A percentile compares a stretch with the other conserved stretches of the same genome.
Conservation (phyloP, 2,888 invertebrate genomes). For the Aromia moschata region DNA sequence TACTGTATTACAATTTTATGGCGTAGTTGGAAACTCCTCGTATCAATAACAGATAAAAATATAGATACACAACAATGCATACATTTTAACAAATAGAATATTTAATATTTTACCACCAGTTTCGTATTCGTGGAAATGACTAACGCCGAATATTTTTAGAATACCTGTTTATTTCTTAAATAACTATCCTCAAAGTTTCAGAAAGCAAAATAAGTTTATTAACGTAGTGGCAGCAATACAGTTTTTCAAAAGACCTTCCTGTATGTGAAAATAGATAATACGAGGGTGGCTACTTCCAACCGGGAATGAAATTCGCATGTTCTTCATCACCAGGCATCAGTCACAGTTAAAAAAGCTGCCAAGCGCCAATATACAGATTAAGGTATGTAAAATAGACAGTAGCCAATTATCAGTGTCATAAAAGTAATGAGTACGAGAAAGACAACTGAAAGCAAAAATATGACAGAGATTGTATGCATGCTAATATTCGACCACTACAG, state of each 20-base stretch:
- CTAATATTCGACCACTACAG: too few species aligned
- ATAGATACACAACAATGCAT: not conserved
- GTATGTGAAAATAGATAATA: slow-evolving; percentile 19
- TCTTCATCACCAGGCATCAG: slow-evolving; percentile 4
- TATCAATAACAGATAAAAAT: too few species aligned
- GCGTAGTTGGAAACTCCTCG: too few species aligned
- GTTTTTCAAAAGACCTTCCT: slow-evolving; percentile 19
- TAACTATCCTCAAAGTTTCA: slow-evolving; percentile 8
- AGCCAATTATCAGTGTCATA: too few species aligned
- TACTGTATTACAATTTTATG: too few species aligned
- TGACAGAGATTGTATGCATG: too few species aligned
- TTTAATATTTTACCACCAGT: slow-evolving; percentile 9
- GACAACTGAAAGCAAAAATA: too few species aligned
- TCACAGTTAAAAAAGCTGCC: not conserved
- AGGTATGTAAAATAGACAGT: too few species aligned
- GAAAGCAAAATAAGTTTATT: slow-evolving; percentile 12
- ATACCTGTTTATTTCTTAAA: slow-evolving; percentile 12
- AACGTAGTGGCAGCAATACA: slow-evolving; percentile 12
- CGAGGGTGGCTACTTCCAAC: slow-evolving; percentile 3
- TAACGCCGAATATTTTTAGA: slow-evolving; percentile 16
- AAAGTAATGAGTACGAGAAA: too few species aligned
- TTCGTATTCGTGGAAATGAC: slow-evolving; percentile 12
- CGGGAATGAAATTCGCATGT: not conserved
- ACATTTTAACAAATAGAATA: slow-evolving; percentile 1
- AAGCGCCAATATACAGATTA: slow-evolving; percentile 2